Base-by-base conservation (phyloP, 2,113 vertebrate species). In the Callopanchax toddi region DNA sequence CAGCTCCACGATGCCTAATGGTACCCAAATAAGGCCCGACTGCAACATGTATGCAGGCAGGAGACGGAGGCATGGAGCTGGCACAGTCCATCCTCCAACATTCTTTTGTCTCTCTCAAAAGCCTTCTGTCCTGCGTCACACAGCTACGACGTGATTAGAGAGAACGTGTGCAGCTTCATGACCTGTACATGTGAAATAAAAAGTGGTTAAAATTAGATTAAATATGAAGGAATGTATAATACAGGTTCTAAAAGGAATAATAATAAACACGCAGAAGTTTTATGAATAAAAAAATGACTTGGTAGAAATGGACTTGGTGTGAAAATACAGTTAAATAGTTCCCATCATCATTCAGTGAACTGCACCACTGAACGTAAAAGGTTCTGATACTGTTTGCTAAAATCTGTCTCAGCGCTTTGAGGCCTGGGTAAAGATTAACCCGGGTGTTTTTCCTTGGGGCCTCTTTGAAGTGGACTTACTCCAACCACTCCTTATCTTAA, bases 1-100 rank as follows among this genome's bases (percentile, higher is more conserved):
- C 56, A 67, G 74, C 69, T 79, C 79, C 58, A 48, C 60, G 17
- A 23, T 73, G 71, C 67, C 66, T 61, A 48, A 59, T 1, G 26
- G 76, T 81, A 69, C 76, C 92, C 90, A 91, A 90, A 91, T 92
- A 92, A 84, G 90, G 91, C 15, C 82, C 61, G 87, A 87, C 78
- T 86, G 81, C 69, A 57, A 80, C 73, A 60, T 58, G 70, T 58
- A 61, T 63, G 60, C 78, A 67, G 69, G 57, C 68, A 66, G 63
- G 87, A 89, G 86, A 77, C 77, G 11, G 57, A 75, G 81, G 67
- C 80, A 83, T 68, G 34, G 65, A 75, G 78, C 72, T 92, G 90
- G 87, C 88, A 90, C 85, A 23, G 83, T 17, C 37, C 48, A 51
- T 71, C 59, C 71, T 70, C 65, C 63, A 53, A 52, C 79, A 85